Evolutionary conservation across 1,140 invertebrate species (phyloP).

Genomic region (Thereuonema tuberculata): DNA sequence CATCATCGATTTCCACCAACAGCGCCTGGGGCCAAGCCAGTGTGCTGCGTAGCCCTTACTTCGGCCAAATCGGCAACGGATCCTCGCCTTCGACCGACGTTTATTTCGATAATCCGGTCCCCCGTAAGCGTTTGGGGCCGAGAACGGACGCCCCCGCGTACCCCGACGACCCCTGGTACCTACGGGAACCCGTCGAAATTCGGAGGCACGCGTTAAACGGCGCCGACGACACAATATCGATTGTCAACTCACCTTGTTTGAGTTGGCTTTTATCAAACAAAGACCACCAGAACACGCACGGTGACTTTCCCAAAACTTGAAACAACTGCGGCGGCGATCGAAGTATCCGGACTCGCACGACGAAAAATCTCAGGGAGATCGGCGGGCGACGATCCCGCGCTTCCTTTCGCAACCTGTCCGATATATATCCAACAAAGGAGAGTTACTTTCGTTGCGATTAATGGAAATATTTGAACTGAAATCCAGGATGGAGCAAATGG

Average conservation of each 20-base stretch:
- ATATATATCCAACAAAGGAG: no score
- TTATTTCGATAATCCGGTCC: no score
- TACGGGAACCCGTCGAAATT: neutral
- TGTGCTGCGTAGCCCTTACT: no score
- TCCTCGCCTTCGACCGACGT: no score
- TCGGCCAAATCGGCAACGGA: no score
- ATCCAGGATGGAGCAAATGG: constrained; percentile 6
- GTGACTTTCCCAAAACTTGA: constrained; percentile 4
- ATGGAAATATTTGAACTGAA: constrained; percentile 7
- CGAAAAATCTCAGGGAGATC: no score
- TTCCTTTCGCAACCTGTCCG: no score
- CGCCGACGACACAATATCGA: neutral
- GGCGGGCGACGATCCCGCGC: no score
- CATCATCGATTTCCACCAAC: neutral
- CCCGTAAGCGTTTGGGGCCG: no score
- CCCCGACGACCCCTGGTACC: no score
- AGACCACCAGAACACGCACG: neutral
- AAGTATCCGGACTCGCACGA: no score
- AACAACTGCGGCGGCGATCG: neutral
- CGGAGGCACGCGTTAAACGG: neutral
- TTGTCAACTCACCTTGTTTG: constrained; percentile 10
- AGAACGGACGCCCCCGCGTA: no score
- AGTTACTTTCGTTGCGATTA: neutral
- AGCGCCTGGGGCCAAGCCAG: neutral
- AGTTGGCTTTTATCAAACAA: constrained; percentile 10